Evolutionary conservation across 2,797 vertebrate genomes (phyloP).

Genomic region (Coranthus polyacanthus): DNA sequence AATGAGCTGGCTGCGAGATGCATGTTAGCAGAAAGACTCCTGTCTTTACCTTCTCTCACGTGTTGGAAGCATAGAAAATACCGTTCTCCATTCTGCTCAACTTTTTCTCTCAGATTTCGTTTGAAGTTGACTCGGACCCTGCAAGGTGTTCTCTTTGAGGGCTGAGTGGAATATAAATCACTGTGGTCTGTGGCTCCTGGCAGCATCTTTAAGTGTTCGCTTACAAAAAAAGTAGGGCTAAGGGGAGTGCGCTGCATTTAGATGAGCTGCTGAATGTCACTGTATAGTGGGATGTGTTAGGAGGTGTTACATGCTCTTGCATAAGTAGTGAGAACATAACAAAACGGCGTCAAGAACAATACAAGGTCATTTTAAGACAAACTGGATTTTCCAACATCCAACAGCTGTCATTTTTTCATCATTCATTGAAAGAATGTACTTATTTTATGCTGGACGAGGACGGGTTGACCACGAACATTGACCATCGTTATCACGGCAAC

Average conservation of each 20-base stretch:
- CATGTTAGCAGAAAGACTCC: neutral
- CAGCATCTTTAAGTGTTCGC: constrained; percentile 71
- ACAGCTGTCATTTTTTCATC: neutral
- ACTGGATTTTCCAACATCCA: neutral
- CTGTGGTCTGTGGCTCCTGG: constrained; percentile 55
- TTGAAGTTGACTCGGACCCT: constrained; percentile 67
- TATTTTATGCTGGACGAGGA: too few species aligned
- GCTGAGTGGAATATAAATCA: constrained; percentile 77
- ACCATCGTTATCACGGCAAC: neutral
- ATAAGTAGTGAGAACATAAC: constrained; percentile 22
- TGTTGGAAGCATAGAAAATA: constrained; percentile 53
- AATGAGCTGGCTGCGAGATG: constrained; percentile 16
- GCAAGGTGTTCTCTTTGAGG: constrained; percentile 60
- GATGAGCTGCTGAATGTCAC: constrained; percentile 67
- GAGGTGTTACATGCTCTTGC: constrained; percentile 14
- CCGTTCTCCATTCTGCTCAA: constrained; percentile 53
- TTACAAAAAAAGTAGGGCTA: constrained; percentile 50
- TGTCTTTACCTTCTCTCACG: constrained; percentile 37
- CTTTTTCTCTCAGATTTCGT: constrained; percentile 53
- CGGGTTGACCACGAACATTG: too few species aligned
- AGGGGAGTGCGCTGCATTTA: constrained; percentile 62
- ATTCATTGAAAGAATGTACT: too few species aligned
- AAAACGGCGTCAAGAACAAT: constrained; percentile 19
- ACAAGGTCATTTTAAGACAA: constrained; percentile 49
- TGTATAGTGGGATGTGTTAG: constrained; percentile 36